Evolutionary conservation across 2,797 vertebrate genomes (phyloP), one percentile per base, ranked within the genome.

Genomic region (Lagothrix lagotricha): DNA sequence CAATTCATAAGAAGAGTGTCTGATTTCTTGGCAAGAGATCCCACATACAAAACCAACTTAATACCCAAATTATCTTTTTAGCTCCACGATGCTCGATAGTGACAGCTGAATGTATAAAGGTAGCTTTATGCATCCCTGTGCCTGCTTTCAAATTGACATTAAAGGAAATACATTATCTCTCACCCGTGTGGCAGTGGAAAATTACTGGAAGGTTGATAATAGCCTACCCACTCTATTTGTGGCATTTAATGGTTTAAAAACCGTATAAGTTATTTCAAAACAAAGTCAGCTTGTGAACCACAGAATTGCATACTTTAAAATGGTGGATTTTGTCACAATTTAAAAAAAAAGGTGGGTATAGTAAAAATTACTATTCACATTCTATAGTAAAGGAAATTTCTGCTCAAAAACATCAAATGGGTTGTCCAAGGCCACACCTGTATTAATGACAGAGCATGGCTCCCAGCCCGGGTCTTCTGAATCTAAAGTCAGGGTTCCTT

Each of bases 11-110:
- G 85, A 95, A 88, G 41, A 76, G 58, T 13, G 7, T 70, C 72
- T 88, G 10, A 82, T 88, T 77, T 94, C 96, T 88, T 77, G 46
- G 83, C 77, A 92, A 97, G 90, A 46, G 30, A 48, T 93, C 75
- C 81, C 93, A 97, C 70, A 82, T 89, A 75, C 61, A 95, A 97
- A 96, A 96, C 80, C 81, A 91, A 96, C 50, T 93, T 85, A 88
- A 64, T 72, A 57, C 10, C 52, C 85, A 75, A 86, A 93, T 92
- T 87, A 75, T 75, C 39, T 79, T 90, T 77, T 57, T 8, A 26
- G 70, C 54, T 75, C 77, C 26, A 80, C 10, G 30, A 50, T 0
- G 36, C 52, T 61, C 41, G 52, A 17, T 22, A n/a, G 83, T 33
- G 72, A 94, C 70, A 89, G 64, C n/a, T 52, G 87, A 44, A 77